Percentiles rank a stretch among this genome's conserved stretches.
These are phyloP conservation scores for Dromiciops gliroides DNA, from an alignment of 2,113 vertebrate genomes.

Conservation along the genomic window DNA sequence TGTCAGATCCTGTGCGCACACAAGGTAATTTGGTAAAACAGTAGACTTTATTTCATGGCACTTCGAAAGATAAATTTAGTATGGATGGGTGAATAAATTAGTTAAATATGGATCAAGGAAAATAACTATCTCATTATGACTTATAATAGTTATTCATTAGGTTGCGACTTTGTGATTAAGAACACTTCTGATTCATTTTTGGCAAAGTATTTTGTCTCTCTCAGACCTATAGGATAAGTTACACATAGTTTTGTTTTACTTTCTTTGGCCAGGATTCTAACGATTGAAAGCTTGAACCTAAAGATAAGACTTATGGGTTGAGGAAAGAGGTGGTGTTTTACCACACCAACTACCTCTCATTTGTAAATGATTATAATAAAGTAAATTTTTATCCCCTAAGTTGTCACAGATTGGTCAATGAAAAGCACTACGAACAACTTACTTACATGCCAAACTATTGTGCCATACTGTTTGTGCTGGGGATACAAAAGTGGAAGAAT, in stretches of 20 bases:
- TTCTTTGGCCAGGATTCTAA: not conserved
- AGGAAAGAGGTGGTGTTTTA: not conserved
- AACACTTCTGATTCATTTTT: not conserved
- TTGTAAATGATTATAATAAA: conserved; percentile 14
- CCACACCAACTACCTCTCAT: not conserved
- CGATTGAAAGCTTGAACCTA: not conserved
- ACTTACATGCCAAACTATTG: too few species aligned
- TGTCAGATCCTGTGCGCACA: conserved; percentile 97
- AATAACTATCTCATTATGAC: not conserved
- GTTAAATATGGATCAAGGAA: not conserved
- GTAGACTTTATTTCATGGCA: not conserved
- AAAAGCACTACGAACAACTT: not conserved
- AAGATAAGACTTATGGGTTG: not conserved
- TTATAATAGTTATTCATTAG: not conserved
- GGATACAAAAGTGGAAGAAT: not conserved
- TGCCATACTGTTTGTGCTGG: too few species aligned
- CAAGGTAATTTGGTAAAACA: conserved; percentile 88
- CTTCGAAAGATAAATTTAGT: not conserved
- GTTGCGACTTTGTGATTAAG: not conserved
- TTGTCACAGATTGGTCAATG: not conserved
- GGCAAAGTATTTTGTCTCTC: not conserved
- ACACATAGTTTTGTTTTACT: not conserved
- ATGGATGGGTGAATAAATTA: not conserved
- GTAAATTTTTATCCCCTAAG: not conserved
- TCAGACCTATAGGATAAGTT: not conserved